phyloP scores from a whole-genome alignment of 2,113 vertebrate genomes.

The Nannobrachium achirus region DNA sequence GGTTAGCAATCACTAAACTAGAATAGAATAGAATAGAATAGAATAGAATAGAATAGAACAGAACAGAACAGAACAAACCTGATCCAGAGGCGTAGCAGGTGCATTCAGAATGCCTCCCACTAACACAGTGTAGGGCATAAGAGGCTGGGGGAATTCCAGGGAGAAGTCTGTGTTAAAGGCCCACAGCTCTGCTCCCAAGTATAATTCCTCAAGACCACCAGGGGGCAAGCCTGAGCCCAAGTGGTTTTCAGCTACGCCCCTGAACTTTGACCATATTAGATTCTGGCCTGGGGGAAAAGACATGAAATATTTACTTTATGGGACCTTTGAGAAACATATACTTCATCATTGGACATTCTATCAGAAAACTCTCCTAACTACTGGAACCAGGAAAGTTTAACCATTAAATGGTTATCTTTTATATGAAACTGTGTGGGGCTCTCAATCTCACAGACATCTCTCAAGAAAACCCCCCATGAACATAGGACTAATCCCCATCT shows the following conservation, averaged over 20 bases:
- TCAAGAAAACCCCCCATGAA: too few species aligned
- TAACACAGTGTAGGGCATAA: constrained; percentile 76
- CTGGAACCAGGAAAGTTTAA: too few species aligned
- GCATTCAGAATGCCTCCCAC: constrained; percentile 76
- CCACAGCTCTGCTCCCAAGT: constrained; percentile 76
- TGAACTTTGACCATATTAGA: constrained; percentile 47
- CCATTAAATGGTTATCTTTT: too few species aligned
- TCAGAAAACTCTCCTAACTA: background rate
- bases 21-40: background rate
- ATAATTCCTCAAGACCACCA: constrained; percentile 63
- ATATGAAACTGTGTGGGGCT: too few species aligned
- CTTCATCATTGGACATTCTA: background rate
- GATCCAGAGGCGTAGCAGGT: constrained; percentile 58
- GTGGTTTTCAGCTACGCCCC: constrained; percentile 64
- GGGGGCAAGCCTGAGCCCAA: constrained; percentile 57
- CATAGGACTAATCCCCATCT: too few species aligned
- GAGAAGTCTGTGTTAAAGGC: constrained; percentile 79
- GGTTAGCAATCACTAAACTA: too few species aligned
- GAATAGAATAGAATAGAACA: constrained; percentile 6
- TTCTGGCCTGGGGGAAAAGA: constrained; percentile 42
- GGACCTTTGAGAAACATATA: background rate
- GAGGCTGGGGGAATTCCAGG: constrained; percentile 75
- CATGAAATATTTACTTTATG: background rate
- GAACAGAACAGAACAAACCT: constrained; percentile 52
- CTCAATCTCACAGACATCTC: too few species aligned